phyloP scores from a whole-genome alignment of 2,797 vertebrate species.

The Platyrinchus mystaceus region DNA sequence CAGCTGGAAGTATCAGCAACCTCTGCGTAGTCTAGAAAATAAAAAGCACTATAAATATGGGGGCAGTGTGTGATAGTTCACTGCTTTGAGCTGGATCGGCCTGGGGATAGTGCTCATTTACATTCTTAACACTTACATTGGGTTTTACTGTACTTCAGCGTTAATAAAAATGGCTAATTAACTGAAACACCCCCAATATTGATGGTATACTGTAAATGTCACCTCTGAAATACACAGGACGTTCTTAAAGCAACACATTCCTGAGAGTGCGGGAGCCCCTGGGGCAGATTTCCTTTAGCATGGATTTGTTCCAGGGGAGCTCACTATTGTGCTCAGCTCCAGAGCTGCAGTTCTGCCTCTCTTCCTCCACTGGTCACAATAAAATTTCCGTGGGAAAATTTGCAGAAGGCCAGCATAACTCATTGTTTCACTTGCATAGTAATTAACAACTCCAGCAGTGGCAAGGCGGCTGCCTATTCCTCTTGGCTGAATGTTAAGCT shows the following conservation, averaged over 20 bases:
- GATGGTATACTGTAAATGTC: slow-evolving; percentile 40
- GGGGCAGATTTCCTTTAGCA: background rate
- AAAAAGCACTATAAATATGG: slow-evolving; percentile 6
- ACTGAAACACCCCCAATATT: slow-evolving; percentile 48
- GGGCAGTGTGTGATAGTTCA: slow-evolving; percentile 2
- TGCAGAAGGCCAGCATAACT: background rate
- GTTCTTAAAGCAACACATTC: background rate
- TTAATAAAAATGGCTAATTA: slow-evolving; percentile 67
- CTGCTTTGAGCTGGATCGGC: background rate
- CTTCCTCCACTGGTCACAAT: background rate
- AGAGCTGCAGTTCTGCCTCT: background rate
- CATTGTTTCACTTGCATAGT: slow-evolving; percentile 43
- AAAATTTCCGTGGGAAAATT: slow-evolving; percentile 30
- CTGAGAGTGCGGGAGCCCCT: rapidly evolving
- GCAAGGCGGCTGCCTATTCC: slow-evolving; percentile 21
- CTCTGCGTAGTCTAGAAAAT: background rate
- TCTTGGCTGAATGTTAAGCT: slow-evolving; percentile 53
- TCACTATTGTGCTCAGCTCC: background rate
- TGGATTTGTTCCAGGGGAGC: background rate
- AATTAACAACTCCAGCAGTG: slow-evolving; percentile 53
- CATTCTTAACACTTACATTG: slow-evolving; percentile 35
- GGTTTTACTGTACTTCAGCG: slow-evolving; percentile 51
- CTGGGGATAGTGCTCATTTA: slow-evolving; percentile 35
- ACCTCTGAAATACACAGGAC: slow-evolving; percentile 6
- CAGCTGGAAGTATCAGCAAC: background rate